These are phyloP conservation scores for Miichthys miiuy DNA, from an alignment of 2,797 vertebrate genomes.

Conservation along the genomic window DNA sequence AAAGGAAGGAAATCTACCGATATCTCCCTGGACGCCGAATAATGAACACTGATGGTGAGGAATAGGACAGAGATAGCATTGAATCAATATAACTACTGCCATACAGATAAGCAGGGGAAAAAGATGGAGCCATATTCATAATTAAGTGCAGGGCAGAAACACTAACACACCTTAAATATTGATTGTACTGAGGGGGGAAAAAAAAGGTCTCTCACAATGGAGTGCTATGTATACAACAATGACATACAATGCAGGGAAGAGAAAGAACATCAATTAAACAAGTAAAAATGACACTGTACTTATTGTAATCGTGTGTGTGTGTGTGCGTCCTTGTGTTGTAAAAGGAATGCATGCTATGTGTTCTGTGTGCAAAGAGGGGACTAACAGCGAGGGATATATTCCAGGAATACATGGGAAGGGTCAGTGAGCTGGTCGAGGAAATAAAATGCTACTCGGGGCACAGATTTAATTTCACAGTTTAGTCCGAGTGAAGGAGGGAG, in stretches of 20 bases:
- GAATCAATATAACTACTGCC: neutral
- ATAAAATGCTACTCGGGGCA: conserved; percentile 1
- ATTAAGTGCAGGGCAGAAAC: neutral
- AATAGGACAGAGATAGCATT: neutral
- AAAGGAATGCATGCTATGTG: neutral
- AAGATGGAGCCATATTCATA: neutral
- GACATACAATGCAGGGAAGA: neutral
- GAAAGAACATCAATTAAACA: too few species aligned
- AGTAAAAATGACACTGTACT: too few species aligned
- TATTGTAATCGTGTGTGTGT: neutral
- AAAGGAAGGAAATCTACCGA: neutral
- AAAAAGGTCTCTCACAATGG: neutral
- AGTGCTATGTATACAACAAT: neutral
- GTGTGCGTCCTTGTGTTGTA: neutral
- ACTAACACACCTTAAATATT: neutral
- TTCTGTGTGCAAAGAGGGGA: too few species aligned
- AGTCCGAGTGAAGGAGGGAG: neutral
- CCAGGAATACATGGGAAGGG: neutral
- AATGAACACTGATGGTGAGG: conserved; percentile 2
- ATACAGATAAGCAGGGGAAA: neutral
- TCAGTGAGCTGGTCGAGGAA: conserved; percentile 10
- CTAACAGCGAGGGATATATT: too few species aligned
- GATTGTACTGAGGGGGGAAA: neutral
- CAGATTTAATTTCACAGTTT: neutral
- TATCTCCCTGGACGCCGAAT: conserved; percentile 22